Evolutionary conservation across 2,113 vertebrate species (phyloP).

Genomic region (Siphamia tubifer): DNA sequence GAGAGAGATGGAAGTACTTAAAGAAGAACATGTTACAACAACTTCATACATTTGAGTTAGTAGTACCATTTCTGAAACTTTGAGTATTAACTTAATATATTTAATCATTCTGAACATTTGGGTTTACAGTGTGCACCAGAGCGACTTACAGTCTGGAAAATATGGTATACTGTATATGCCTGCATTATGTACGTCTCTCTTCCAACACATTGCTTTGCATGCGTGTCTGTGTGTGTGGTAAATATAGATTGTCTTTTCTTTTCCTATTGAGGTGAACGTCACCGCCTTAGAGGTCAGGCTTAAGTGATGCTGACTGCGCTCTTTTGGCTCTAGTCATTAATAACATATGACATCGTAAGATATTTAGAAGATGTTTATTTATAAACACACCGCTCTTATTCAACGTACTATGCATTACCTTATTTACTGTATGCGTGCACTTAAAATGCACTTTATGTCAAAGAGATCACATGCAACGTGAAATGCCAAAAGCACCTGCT

Average conservation of each 20-base stretch:
- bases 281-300: slow-evolving; percentile 46
- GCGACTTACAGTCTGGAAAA: too few species aligned
- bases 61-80: too few species aligned
- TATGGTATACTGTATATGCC: background rate
- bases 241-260: slow-evolving; percentile 45
- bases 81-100: too few species aligned
- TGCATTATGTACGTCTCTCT: slow-evolving; percentile 30
- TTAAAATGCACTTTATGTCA: too few species aligned
- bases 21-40: too few species aligned
- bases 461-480: too few species aligned
- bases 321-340: slow-evolving; percentile 43
- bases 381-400: slow-evolving; percentile 32
- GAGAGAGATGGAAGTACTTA: too few species aligned
- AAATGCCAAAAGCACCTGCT: too few species aligned
- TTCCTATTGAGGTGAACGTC: slow-evolving; percentile 28
- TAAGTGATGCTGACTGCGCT: slow-evolving; percentile 3
- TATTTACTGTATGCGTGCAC: background rate
- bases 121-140: too few species aligned
- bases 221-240: slow-evolving; percentile 21
- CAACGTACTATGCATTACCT: background rate
- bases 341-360: slow-evolving; percentile 69
- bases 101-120: too few species aligned
- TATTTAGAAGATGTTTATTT: slow-evolving; percentile 66
- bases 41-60: too few species aligned
- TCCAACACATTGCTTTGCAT: background rate